Base-by-base conservation (phyloP, 2,113 vertebrate genomes). In the Heterocephalus glaber region DNA sequence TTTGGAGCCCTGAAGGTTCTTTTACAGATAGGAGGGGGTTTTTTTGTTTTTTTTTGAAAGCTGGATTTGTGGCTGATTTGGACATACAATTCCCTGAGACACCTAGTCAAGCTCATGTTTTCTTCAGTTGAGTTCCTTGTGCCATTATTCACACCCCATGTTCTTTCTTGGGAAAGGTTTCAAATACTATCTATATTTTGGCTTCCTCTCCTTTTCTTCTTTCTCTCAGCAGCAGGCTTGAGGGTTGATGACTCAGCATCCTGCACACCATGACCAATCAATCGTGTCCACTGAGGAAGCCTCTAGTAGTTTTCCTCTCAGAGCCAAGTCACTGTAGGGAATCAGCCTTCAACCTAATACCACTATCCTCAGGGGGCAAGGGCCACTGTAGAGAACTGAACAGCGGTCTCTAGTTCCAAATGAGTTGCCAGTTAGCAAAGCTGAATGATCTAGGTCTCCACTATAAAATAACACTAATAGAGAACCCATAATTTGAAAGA, bases 131-230 rank as follows among this genome's bases (percentile, higher is more conserved):
- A 91, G 19, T 95, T 86, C 72, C 47, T 24, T 38, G 38, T 81
- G 28, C 65, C 66, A 52, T 41, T 41, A 60, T 52, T 81, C 79
- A 90, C n/a, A 70, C 61, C 24, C 68, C 54, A 89, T 65, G 41
- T 94, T 89, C 72, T 77, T 86, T 86, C 44, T 47, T 81, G 26
- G 20, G 13, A 33, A 82, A 77, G 61, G 58, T 81, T 93, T 87
- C 65, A 68, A 86, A 79, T 58, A 28, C 41, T 61, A 6, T 47
- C 13, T 38, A 44, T 88, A 87, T 90, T n/a, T 92, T 93, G 90
- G 24, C 52, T 79, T 77, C 54, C 63, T 80, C n/a, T 7, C 4
- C 44, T 54, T 24, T 89, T 54, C 68, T 20, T 90, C 41, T 74
- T 84, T 76, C 35, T 74, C 17, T 86, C 28, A 85, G 35, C 22